Base-by-base conservation (phyloP, 2,888 invertebrate genomes). In the Bedellia somnulentella region DNA sequence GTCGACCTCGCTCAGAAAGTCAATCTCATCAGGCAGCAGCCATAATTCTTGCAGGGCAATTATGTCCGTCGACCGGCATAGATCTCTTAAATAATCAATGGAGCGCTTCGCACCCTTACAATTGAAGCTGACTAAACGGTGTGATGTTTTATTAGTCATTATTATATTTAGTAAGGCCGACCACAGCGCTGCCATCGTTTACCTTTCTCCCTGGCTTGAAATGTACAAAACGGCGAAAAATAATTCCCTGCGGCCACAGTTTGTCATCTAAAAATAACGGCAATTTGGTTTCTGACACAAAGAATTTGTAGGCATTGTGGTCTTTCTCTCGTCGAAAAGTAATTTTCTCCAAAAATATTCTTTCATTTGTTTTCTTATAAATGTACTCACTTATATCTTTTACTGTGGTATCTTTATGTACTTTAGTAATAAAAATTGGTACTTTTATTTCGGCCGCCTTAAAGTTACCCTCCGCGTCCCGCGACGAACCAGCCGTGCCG, bases 401-500 rank as follows among this genome's bases (percentile, higher is more conserved):
- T 9, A 17, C 27, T 3, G 3, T 17, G 5, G 27, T 27, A 6
- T 27, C 27, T 11, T 27, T 27, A 9, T 18, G 16, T 6, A 27
- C 27, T 12, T 27, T 27, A 3, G 27, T 27, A 17, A 27, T 27
- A 9, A 27, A 27, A 12, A 27, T n/a, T 2, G 27, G 27, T 3
- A 27, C 1, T 17, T 27, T 27, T 9, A n/a, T 17, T 3, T 16
- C 27, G 12, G 27, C 27, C 5, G 27, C 26, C 10, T 15, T 15
- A 15, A 26, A 26, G 5, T 26, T 26, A n/a, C 26, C 10, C 10
- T 14, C 26, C 3, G 8, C 5, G n/a, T 26, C 26, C 9, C 15
- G 14, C 15, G 26, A 14, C 10, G n/a, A 8, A 6, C 26, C 26
- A 4, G 14, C n/a, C 13, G 14, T 14, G 9, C 26, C 26, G 8